A percentile compares a stretch with the other conserved stretches of the same genome.
These are phyloP conservation scores for Apostichopus parvimensis DNA, from an alignment of 35 echinoderm and acorn worm genomes.

Conservation along the genomic window DNA sequence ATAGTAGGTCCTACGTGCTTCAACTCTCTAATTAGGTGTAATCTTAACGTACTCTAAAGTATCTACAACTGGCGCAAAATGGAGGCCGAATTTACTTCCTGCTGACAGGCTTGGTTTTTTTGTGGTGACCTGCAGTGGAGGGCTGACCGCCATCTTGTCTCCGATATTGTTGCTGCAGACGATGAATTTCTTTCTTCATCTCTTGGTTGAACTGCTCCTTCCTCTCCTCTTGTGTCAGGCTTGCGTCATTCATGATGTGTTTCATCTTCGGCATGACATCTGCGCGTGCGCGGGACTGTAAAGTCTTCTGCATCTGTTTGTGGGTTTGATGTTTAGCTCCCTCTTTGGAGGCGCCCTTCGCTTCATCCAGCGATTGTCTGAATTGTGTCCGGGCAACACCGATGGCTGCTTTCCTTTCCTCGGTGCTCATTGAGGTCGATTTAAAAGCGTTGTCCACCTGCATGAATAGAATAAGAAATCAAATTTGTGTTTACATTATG, in stretches of 20 bases:
- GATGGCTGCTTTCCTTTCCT: constrained; percentile 5
- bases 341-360: neutral
- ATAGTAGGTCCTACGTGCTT: too few species aligned
- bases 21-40: too few species aligned
- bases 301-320: constrained; percentile 6
- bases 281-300: constrained; percentile 33
- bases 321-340: neutral
- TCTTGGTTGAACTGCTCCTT: neutral
- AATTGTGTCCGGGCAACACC: neutral
- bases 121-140: neutral
- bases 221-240: neutral
- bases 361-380: neutral
- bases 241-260: neutral
- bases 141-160: neutral
- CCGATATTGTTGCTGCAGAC: neutral
- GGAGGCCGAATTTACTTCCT: neutral
- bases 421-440: neutral
- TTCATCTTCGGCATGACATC: constrained; percentile 36
- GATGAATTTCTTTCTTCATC: constrained; percentile 22
- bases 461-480: neutral
- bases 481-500: neutral
- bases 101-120: neutral
- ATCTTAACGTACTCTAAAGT: too few species aligned
- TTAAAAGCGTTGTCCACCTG: neutral
- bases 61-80: too few species aligned